phyloP scores from a whole-genome alignment of 2,113 vertebrate genomes.

The Ondatra zibethicus region DNA sequence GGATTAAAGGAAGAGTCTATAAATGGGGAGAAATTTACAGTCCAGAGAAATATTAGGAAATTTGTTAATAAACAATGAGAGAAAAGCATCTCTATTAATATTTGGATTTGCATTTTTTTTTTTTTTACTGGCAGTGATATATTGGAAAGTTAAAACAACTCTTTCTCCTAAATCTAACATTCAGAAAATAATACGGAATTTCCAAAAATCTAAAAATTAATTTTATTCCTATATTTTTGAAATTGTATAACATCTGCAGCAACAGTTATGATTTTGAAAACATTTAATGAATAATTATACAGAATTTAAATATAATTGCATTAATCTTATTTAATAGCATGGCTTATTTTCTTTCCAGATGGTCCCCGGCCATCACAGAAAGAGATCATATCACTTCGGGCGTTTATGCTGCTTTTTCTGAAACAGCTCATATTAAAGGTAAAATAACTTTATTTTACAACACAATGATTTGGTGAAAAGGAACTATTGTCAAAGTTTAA shows the following conservation, averaged over 20 bases:
- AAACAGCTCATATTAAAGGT: slow-evolving; percentile 99
- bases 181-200: slow-evolving; percentile 7
- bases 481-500: neutral
- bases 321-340: slow-evolving; percentile 48
- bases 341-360: slow-evolving; percentile 85
- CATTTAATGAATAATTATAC: neutral
- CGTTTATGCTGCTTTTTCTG: slow-evolving; percentile 98
- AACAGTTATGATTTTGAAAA: neutral
- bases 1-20: neutral
- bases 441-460: slow-evolving; percentile 71
- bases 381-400: slow-evolving; percentile 96
- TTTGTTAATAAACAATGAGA: neutral
- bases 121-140: neutral
- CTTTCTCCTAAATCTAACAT: neutral
- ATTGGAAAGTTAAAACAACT: neutral
- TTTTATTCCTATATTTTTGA: neutral
- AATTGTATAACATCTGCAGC: neutral
- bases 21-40: neutral
- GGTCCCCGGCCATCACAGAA: slow-evolving; percentile 96
- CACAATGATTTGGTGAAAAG: neutral
- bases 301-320: neutral
- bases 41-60: neutral
- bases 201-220: neutral
- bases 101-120: neutral
- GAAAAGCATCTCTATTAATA: neutral